Percentiles rank a stretch among this genome's conserved stretches.
These are phyloP conservation scores for Drosophila suboccidentalis DNA, from an alignment of 2,888 invertebrate genomes.

Conservation along the genomic window DNA sequence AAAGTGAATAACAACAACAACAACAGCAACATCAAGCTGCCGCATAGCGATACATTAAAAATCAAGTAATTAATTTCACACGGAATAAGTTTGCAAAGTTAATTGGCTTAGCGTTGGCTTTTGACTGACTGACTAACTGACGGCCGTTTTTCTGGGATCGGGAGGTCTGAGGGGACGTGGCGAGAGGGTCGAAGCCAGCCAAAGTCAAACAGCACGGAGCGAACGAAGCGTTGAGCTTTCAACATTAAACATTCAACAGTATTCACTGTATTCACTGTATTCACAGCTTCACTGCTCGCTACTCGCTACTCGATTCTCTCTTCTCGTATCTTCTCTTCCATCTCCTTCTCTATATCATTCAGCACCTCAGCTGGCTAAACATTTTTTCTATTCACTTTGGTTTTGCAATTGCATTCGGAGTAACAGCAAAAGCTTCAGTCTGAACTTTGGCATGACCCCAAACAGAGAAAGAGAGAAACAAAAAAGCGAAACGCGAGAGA, in stretches of 20 bases:
- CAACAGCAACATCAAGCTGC: conserved; percentile 20
- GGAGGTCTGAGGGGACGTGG: not conserved
- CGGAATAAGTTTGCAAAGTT: conserved; percentile 75
- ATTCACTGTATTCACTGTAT: conserved; percentile 37
- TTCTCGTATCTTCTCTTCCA: not conserved
- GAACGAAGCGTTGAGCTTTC: conserved; percentile 39
- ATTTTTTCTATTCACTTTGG: conserved; percentile 45
- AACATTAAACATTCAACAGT: conserved; percentile 61
- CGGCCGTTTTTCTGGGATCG: conserved; percentile 3
- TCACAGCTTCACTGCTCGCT: conserved; percentile 1
- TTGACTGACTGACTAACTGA: conserved; percentile 45
- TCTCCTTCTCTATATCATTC: not conserved
- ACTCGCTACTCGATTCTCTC: not conserved
- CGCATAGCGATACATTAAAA: conserved; percentile 50
- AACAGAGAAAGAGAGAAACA: not conserved
- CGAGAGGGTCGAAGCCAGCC: not conserved
- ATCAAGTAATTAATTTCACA: conserved; percentile 76
- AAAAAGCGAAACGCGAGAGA: not conserved
- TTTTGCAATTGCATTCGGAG: conserved; percentile 46
- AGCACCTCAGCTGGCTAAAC: conserved; percentile 10
- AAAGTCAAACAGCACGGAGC: conserved; percentile 3
- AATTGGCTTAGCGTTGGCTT: conserved; percentile 72
- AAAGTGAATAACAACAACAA: conserved; percentile 12
- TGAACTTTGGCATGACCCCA: conserved; percentile 53
- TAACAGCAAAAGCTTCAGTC: conserved; percentile 37